phyloP scores from a whole-genome alignment of 2,888 invertebrate genomes.

The Leucophora obtusa region DNA sequence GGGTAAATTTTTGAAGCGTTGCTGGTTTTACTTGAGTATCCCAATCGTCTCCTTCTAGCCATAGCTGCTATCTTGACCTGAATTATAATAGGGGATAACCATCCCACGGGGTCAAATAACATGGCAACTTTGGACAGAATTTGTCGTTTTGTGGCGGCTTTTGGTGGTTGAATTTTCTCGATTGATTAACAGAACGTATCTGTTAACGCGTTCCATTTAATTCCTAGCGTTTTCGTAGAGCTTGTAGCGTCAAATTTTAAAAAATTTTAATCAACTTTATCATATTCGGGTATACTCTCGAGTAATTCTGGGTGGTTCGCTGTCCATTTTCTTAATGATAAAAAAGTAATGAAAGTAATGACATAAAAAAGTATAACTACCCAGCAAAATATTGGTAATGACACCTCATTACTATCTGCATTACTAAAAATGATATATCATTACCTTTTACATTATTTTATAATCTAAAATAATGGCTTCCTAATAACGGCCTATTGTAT shows the following conservation, averaged over 20 bases:
- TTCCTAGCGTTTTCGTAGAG: conserved; percentile 38
- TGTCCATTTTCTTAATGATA: conserved; percentile 29
- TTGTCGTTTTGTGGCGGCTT: conserved; percentile 23
- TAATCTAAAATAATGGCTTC: no score
- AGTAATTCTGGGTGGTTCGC: conserved; percentile 17
- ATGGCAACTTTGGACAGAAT: conserved; percentile 17
- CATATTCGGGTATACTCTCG: neutral
- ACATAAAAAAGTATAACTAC: no score
- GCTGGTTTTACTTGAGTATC: neutral
- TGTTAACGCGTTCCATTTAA: conserved; percentile 17
- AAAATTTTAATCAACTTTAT: conserved; percentile 19
- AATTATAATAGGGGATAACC: conserved; percentile 22
- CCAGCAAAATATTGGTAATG: no score
- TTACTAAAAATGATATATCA: no score
- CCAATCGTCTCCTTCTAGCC: conserved; percentile 10
- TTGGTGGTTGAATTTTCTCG: neutral
- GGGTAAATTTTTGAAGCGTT: neutral
- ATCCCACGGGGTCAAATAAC: conserved; percentile 19
- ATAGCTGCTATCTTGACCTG: conserved; percentile 23
- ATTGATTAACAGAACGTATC: conserved; percentile 13
- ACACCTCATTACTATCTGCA: no score
- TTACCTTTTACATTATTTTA: no score
- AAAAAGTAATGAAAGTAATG: no score
- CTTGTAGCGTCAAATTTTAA: conserved; percentile 15
- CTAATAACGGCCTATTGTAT: no score